phyloP scores from a whole-genome alignment of 1,140 invertebrate species.

The Belonocnema kinseyi region DNA sequence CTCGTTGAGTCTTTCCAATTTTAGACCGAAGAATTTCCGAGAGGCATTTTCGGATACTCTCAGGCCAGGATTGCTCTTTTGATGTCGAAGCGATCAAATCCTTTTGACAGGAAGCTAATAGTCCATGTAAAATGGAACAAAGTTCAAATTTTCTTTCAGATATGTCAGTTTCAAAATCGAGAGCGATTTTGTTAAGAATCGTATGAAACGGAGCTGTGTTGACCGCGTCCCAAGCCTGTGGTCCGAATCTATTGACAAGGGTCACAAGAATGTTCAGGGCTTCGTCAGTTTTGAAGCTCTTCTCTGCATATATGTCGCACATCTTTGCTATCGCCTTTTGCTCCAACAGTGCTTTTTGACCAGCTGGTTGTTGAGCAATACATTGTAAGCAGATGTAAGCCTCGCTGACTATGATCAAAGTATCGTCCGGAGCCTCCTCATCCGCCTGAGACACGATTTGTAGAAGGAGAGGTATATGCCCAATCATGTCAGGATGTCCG shows the following conservation, averaged over 20 bases:
- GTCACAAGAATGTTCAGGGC: conserved; percentile 86
- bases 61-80: conserved; percentile 85
- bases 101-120: conserved; percentile 84
- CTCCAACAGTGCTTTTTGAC: conserved; percentile 85
- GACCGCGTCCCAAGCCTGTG: conserved; percentile 83
- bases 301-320: conserved; percentile 88
- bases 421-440: conserved; percentile 88
- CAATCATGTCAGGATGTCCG: conserved; percentile 87
- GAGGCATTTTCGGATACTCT: conserved; percentile 85
- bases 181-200: conserved; percentile 88
- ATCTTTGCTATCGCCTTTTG: conserved; percentile 87
- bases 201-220: conserved; percentile 85
- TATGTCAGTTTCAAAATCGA: conserved; percentile 91
- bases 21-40: conserved; percentile 90
- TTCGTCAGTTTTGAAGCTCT: conserved; percentile 91
- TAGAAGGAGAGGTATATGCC: conserved; percentile 86
- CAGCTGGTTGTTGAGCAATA: conserved; percentile 83
- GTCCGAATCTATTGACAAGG: conserved; percentile 82
- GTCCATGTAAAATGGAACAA: conserved; percentile 83
- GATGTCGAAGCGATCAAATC: conserved; percentile 78
- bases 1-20: conserved; percentile 90
- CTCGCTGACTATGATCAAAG: conserved; percentile 91
- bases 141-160: conserved; percentile 92
- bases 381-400: conserved; percentile 89
- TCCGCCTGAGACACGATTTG: conserved; percentile 88